Conservation (phyloP, 2,888 invertebrate species). For the Conistra vaccinii region DNA sequence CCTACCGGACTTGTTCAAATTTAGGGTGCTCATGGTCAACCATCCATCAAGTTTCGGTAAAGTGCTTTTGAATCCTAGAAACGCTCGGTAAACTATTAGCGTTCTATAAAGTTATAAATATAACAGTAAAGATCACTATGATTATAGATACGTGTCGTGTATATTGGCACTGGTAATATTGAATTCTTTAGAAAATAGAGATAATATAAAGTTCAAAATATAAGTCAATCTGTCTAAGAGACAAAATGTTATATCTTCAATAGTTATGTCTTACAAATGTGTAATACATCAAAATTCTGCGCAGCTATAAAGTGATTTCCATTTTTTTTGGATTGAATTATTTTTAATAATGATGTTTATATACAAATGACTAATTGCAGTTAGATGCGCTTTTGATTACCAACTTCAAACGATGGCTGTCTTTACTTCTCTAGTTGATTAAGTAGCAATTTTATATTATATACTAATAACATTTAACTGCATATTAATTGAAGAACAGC, state of each 20-base stretch:
- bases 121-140: slow-evolving; percentile 61
- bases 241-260: slow-evolving; percentile 59
- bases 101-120: slow-evolving; percentile 60
- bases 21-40: slow-evolving; percentile 67
- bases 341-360: slow-evolving; percentile 20
- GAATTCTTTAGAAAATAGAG: slow-evolving; percentile 63
- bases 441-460: slow-evolving; percentile 42
- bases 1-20: slow-evolving; percentile 58
- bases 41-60: slow-evolving; percentile 65
- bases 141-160: slow-evolving; percentile 61
- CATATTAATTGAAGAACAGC: slow-evolving; percentile 36
- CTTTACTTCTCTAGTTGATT: slow-evolving; percentile 53
- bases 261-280: slow-evolving; percentile 36
- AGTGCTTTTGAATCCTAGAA: slow-evolving; percentile 65
- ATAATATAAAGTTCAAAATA: slow-evolving; percentile 65
- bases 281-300: slow-evolving; percentile 17
- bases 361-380: slow-evolving; percentile 17
- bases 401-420: slow-evolving; percentile 61
- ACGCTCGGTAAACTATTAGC: slow-evolving; percentile 64
- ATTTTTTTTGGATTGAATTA: slow-evolving; percentile 24
- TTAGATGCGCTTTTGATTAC: slow-evolving; percentile 41
- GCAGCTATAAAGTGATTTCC: slow-evolving; percentile 8
- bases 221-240: slow-evolving; percentile 66
- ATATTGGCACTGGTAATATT: slow-evolving; percentile 67
- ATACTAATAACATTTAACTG: slow-evolving; percentile 17